Conservation (phyloP, 2,888 invertebrate genomes). For the Plusia festucae region DNA sequence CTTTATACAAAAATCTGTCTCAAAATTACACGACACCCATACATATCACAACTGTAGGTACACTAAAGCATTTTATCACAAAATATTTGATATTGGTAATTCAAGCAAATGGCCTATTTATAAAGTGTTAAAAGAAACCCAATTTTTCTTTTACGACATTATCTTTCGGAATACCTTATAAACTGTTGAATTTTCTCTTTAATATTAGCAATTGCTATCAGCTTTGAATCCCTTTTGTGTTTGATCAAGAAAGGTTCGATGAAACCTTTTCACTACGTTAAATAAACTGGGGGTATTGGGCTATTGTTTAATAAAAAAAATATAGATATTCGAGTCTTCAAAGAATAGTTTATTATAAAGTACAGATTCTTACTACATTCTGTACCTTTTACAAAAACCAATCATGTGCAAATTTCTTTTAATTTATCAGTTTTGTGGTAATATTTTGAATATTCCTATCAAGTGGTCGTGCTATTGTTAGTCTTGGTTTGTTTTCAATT, state of each 20-base stretch:
- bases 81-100: constrained; percentile 24
- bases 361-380: neutral
- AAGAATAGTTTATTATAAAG: neutral
- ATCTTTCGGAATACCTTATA: neutral
- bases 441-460: constrained; percentile 23
- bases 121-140: constrained; percentile 9
- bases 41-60: too few species aligned
- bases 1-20: too few species aligned
- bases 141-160: neutral
- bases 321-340: neutral
- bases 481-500: constrained; percentile 55
- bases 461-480: constrained; percentile 28
- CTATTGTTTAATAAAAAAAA: constrained; percentile 9
- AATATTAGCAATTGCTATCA: neutral
- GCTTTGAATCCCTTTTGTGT: neutral
- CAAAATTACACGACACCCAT: too few species aligned
- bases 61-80: constrained; percentile 5
- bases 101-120: constrained; percentile 24
- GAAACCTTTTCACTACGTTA: neutral
- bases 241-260: neutral
- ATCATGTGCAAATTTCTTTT: constrained; percentile 3
- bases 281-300: neutral
- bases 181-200: neutral
- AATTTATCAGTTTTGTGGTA: constrained; percentile 21
- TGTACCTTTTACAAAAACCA: neutral